phyloP scores from a whole-genome alignment of 1,140 invertebrate genomes.

The Chrysomallon squamiferum region DNA sequence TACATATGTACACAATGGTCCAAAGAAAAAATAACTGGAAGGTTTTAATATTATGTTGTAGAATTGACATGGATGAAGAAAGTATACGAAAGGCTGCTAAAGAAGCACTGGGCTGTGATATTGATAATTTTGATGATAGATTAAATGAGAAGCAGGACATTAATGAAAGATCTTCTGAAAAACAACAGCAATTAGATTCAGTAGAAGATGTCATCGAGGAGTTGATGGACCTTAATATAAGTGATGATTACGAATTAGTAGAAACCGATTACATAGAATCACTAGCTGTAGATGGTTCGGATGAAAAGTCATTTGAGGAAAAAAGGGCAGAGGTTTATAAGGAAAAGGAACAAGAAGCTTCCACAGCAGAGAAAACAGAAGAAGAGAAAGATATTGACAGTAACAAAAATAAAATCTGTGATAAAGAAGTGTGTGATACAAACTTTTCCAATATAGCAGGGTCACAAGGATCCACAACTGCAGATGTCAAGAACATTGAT shows the following conservation, averaged over 20 bases:
- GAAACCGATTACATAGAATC: no score
- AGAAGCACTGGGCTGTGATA: constrained; percentile 6
- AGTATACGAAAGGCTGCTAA: not conserved
- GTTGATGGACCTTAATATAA: constrained; percentile 4
- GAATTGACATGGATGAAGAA: no score
- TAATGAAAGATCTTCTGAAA: constrained; percentile 8
- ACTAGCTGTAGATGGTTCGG: constrained; percentile 10
- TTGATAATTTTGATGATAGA: not conserved
- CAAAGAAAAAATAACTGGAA: no score
- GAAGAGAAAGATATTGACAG: no score
- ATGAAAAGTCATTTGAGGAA: constrained; percentile 25
- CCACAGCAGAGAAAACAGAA: not conserved
- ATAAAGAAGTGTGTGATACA: no score
- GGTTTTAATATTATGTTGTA: no score
- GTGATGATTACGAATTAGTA: not conserved
- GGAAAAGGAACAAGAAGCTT: no score
- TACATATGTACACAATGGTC: no score
- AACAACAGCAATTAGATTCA: constrained; percentile 11
- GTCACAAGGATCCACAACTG: no score
- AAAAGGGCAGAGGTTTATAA: constrained; percentile 8
- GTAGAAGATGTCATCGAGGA: constrained; percentile 7
- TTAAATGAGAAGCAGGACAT: not conserved
- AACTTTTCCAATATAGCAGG: no score
- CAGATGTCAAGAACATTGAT: no score
- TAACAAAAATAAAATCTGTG: no score